Evolutionary conservation across 1,140 invertebrate genomes (phyloP), one percentile per base, ranked within the genome.

Genomic region (Philopotamus ludificatus): DNA sequence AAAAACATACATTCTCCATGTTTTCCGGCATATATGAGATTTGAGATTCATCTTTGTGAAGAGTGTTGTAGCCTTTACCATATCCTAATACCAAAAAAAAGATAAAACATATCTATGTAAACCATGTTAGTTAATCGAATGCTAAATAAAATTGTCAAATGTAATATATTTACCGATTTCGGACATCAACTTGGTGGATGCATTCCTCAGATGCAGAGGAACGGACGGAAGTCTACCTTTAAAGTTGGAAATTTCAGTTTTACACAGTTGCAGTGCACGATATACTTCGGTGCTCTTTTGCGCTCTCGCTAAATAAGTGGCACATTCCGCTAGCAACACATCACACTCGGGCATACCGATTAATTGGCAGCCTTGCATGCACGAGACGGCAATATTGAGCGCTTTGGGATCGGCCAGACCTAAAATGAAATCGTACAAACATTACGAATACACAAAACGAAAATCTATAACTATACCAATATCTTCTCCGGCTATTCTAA

Each of bases 341-440:
- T 91, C 87, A 74, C 88, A 87, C 71, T 93, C 91, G 0, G 91
- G 91, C 87, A 89, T 89, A 15, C 91, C 91, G 20, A 94, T 80
- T 62, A 90, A 82, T 77, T 93, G 89, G 72, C 90, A 92, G 1
- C 86, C 89, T 64, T 92, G 87, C 78, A 89, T 84, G 10, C 89
- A 87, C 7, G 88, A 81, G 1, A 91, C 84, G 1, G 90, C 89
- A 68, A 89, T 74, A 26, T 77, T 78, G 22, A 85, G 55, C 1
- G 83, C 82, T 61, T 73, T 77, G 0, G 78, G 79, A 72, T 85
- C 83, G 3, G 80, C 83, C 70, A 85, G 76, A n/a, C 84, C 82
- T 84, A 62, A 22, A 71, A 45, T 47, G 26, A n/a, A 39, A 49
- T 39, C 12, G n/a, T 50, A 18, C 23, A 9, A 7, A 20, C 20